A percentile compares a stretch with the other conserved stretches of the same genome.
Evolutionary conservation across 2,888 invertebrate genomes (phyloP).

Genomic region (Xestia sexstrigata): DNA sequence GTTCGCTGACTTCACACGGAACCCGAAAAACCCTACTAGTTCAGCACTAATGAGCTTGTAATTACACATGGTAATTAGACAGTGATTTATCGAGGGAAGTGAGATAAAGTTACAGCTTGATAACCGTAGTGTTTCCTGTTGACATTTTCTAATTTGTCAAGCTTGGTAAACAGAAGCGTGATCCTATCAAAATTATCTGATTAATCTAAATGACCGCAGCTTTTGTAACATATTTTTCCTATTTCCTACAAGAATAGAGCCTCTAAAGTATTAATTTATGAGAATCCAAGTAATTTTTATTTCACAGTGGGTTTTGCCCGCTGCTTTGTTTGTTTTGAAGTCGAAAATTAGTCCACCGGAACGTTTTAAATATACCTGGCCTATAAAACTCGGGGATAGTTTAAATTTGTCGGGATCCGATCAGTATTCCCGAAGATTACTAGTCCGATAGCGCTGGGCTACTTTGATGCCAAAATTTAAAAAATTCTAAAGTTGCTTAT

Average conservation of each 20-base stretch:
- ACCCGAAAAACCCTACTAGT: neutral
- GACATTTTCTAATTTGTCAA: slow-evolving; percentile 9
- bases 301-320: neutral
- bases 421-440: no score
- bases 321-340: neutral
- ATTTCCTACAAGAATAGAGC: neutral
- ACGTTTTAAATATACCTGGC: no score
- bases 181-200: slow-evolving; percentile 12
- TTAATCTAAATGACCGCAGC: neutral
- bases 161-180: neutral
- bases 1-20: neutral
- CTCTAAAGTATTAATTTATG: neutral
- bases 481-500: no score
- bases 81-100: neutral
- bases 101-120: neutral
- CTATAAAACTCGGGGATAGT: no score
- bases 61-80: neutral
- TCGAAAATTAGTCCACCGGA: no score
- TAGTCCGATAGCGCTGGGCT: no score
- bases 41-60: neutral
- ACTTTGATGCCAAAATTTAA: no score
- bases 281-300: neutral
- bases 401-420: no score
- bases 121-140: neutral
- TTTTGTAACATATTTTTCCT: neutral